phyloP scores from a whole-genome alignment of 1,140 invertebrate genomes.

The Pristionchus pacificus region DNA sequence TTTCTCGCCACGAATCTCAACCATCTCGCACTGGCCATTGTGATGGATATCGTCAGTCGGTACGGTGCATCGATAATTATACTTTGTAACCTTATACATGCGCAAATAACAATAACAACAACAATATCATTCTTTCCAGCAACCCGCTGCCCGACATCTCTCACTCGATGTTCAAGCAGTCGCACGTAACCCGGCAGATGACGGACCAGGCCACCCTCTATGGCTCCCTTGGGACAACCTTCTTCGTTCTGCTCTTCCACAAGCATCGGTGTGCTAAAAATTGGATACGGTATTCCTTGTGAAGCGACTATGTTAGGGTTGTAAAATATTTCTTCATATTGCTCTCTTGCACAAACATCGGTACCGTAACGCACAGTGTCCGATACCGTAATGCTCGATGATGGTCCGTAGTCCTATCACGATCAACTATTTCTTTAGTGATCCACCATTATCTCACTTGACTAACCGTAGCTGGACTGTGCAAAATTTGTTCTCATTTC shows the following conservation, averaged over 20 bases:
- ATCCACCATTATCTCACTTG: no score
- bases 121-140: slow-evolving; percentile 21
- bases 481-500: no score
- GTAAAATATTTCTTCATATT: no score
- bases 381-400: no score
- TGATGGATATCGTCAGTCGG: slow-evolving; percentile 6
- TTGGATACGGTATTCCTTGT: background rate
- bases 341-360: no score
- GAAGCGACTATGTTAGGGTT: no score
- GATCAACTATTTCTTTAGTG: no score
- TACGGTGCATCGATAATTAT: background rate
- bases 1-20: background rate
- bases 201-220: slow-evolving; percentile 2
- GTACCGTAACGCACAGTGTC: no score
- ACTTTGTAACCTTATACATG: background rate
- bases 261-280: slow-evolving; percentile 14
- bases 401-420: no score
- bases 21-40: slow-evolving; percentile 2
- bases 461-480: no score
- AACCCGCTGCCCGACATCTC: slow-evolving; percentile 23
- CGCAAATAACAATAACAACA: no score
- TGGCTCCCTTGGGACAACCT: background rate
- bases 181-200: no score
- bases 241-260: slow-evolving; percentile 27
- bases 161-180: slow-evolving; percentile 20